A percentile compares a stretch with the other conserved stretches of the same genome.
Conservation (phyloP, 2,888 invertebrate species). For the Caenorhabditis sinica region DNA sequence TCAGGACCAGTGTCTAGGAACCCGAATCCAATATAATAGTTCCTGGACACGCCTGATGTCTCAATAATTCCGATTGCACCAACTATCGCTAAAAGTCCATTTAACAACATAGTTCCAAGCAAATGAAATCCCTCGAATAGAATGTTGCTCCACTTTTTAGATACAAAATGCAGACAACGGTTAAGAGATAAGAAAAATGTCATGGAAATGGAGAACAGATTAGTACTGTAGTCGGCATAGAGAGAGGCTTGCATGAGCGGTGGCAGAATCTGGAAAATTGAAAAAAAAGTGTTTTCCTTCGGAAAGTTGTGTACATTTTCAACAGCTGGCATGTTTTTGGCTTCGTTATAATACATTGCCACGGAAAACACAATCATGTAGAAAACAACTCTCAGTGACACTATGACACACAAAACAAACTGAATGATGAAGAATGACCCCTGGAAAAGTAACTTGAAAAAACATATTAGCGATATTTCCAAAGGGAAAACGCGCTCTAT, state of each 20-base stretch:
- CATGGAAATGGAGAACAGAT: background rate
- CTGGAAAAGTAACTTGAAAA: too few relatives aligned
- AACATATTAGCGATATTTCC: too few relatives aligned
- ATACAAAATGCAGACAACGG: background rate
- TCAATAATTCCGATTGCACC: background rate
- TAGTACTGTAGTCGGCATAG: background rate
- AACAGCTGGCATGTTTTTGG: too few relatives aligned
- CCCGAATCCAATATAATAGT: background rate
- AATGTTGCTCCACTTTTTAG: background rate
- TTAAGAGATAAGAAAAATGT: slow-evolving; percentile 1
- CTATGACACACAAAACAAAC: background rate
- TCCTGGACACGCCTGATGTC: background rate
- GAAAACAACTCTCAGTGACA: background rate
- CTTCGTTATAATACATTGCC: too few relatives aligned
- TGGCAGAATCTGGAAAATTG: too few relatives aligned
- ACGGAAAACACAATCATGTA: background rate
- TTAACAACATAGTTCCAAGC: background rate
- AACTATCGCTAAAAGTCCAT: background rate
- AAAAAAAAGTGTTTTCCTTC: too few relatives aligned
- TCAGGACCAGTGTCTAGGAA: background rate
- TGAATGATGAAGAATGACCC: slow-evolving; percentile 8
- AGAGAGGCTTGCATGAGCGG: background rate
- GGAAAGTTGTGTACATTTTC: too few relatives aligned
- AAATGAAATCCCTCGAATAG: background rate
- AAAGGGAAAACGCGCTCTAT: too few relatives aligned